Base-by-base conservation (phyloP, 2,113 vertebrate genomes). In the Phodopus roborovskii region DNA sequence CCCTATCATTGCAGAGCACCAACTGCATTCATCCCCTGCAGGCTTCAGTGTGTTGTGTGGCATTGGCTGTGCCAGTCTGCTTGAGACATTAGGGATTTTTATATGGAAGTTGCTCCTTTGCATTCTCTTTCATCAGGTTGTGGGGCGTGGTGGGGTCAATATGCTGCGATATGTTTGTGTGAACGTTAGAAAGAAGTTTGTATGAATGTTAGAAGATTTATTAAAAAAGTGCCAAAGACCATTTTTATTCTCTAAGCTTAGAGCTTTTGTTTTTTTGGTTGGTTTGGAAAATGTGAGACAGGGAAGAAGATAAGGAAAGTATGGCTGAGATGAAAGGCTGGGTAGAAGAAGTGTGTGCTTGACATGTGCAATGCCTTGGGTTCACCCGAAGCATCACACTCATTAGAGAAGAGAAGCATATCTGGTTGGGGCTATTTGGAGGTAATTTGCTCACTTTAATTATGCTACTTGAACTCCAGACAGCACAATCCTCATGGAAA, bases 141-240 rank as follows among this genome's bases (percentile, higher is more conserved):
- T 24, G 87, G 86, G 64, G 62, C 62, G 22, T 64, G 66, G 28
- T 79, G 84, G 94, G 84, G 48, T 86, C 45, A 73, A 58, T 85
- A 84, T 97, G 11, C 64, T 96, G 79, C 96, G 94, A 2, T 56
- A 56, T 86, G 85, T 93, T 93, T 97, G 88, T 94, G 50, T 94
- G 84, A 94, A 90, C 22, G 9, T 84, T 88, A 93, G 91, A 94
- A 94, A 92, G 94, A 86, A 91, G 58, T 95, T 96, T 97, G 87
- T 94, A 58, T 94, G 84, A 94, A 90, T 16, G 7, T 84, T 90
- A 93, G 92, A 94, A 95, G 93, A 95, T 77, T 94, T 96, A 97
- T 97, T 97, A 97, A 97, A 97, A 97, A 97, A 97, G 78, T 96
- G 73, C 92, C 95, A 96, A 95, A 91, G 94, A 95, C 77, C 60